phyloP scores from a whole-genome alignment of 2,888 invertebrate species.

The Amiota mariae region DNA sequence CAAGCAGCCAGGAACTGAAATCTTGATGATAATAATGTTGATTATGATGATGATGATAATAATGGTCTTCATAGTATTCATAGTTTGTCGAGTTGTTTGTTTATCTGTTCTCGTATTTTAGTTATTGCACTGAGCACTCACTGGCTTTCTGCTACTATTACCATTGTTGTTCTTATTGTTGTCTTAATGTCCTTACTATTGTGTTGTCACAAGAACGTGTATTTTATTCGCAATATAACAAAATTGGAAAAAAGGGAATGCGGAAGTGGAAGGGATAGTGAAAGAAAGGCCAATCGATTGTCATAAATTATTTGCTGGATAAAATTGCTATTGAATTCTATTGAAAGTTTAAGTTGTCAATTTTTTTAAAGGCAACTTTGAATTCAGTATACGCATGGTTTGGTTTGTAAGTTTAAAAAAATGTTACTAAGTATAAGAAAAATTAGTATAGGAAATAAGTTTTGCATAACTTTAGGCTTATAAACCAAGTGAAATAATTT shows the following conservation, averaged over 20 bases:
- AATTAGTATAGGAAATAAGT: too few relatives aligned
- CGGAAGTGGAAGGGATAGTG: background rate
- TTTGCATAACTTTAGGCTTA: too few relatives aligned
- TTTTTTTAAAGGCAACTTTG: too few relatives aligned
- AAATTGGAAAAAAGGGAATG: background rate
- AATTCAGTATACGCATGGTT: too few relatives aligned
- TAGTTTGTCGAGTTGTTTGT: background rate
- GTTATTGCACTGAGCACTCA: background rate
- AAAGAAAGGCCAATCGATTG: constrained; percentile 42
- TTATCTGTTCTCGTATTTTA: constrained; percentile 1
- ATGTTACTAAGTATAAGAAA: too few relatives aligned
- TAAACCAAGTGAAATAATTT: too few relatives aligned
- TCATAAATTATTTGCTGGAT: constrained; percentile 51
- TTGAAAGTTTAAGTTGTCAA: too few relatives aligned
- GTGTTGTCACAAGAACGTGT: constrained; percentile 16
- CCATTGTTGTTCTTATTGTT: constrained; percentile 25
- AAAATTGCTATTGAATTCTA: too few relatives aligned
- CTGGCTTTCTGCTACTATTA: too few relatives aligned
- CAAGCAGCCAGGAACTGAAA: constrained; percentile 14
- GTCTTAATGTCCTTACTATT: constrained; percentile 21
- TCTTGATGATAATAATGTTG: background rate
- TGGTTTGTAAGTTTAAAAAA: too few relatives aligned
- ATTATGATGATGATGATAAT: too few relatives aligned
- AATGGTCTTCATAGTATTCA: constrained; percentile 1
- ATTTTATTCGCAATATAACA: constrained; percentile 14